Percentiles rank a stretch among this genome's conserved stretches.
phyloP scores from a whole-genome alignment of 2,888 invertebrate genomes.

The Agonopterix subpropinquella region DNA sequence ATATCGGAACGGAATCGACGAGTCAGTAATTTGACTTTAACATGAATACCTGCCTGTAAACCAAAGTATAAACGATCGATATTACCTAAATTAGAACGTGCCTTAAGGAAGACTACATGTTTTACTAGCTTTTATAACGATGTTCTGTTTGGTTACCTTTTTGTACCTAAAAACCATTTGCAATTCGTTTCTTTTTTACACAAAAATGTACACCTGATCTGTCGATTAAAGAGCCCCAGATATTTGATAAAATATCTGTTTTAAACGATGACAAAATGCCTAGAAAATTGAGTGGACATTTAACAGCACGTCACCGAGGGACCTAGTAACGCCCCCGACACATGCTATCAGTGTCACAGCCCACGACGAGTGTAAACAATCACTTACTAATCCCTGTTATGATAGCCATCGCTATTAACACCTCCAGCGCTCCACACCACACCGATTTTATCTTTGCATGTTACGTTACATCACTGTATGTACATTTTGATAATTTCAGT shows the following conservation, averaged over 20 bases:
- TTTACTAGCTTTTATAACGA: no score
- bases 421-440: conserved; percentile 12
- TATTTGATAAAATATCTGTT: no score
- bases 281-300: no score
- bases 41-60: conserved; percentile 25
- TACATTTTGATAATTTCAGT: conserved; percentile 4
- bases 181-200: no score
- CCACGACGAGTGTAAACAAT: conserved; percentile 31
- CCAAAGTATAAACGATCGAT: neutral
- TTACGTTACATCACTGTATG: conserved; percentile 16
- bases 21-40: conserved; percentile 54
- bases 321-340: no score
- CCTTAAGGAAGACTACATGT: no score
- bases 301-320: no score
- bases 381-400: conserved; percentile 27
- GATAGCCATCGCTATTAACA: conserved; percentile 30
- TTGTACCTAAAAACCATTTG: no score
- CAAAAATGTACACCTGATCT: no score
- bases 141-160: no score
- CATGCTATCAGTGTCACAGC: conserved; percentile 5
- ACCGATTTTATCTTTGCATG: conserved; percentile 22
- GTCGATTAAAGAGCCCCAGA: no score
- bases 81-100: neutral
- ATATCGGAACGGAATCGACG: conserved; percentile 48
- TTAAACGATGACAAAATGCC: no score